These are phyloP conservation scores for Dryas iulia DNA, from an alignment of 1,140 invertebrate genomes.

Conservation along the genomic window DNA sequence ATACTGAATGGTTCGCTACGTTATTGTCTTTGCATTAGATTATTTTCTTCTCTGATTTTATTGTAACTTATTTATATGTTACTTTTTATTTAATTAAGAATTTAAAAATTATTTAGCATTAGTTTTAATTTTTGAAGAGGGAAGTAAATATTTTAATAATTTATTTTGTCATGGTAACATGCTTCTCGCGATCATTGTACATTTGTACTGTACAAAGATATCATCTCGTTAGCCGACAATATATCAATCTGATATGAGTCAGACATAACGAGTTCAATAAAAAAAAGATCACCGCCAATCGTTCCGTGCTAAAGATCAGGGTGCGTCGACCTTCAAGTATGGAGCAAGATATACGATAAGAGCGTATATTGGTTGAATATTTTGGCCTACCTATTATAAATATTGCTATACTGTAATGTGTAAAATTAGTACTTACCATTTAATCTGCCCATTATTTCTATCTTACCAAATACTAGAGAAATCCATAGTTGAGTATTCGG, in stretches of 20 bases:
- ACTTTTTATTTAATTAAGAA: neutral
- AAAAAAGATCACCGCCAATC: conserved; percentile 71
- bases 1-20: neutral
- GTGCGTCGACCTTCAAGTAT: conserved; percentile 61
- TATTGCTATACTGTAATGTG: neutral
- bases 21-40: conserved; percentile 3
- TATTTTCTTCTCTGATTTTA: neutral
- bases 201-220: conserved; percentile 41
- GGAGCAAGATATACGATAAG: conserved; percentile 13
- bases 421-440: neutral
- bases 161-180: neutral
- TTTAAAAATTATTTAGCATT: neutral
- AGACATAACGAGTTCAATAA: conserved; percentile 60
- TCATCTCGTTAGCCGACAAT: conserved; percentile 44
- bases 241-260: conserved; percentile 53
- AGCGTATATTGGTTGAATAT: neutral
- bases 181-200: conserved; percentile 9
- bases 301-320: conserved; percentile 71
- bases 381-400: neutral
- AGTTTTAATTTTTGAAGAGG: neutral
- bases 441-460: neutral
- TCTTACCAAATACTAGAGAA: neutral
- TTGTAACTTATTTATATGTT: neutral
- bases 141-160: neutral
- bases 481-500: neutral